A percentile compares a stretch with the other conserved stretches of the same genome.
Evolutionary conservation across 2,888 invertebrate genomes (phyloP).

Genomic region (Strigamia crassipes): DNA sequence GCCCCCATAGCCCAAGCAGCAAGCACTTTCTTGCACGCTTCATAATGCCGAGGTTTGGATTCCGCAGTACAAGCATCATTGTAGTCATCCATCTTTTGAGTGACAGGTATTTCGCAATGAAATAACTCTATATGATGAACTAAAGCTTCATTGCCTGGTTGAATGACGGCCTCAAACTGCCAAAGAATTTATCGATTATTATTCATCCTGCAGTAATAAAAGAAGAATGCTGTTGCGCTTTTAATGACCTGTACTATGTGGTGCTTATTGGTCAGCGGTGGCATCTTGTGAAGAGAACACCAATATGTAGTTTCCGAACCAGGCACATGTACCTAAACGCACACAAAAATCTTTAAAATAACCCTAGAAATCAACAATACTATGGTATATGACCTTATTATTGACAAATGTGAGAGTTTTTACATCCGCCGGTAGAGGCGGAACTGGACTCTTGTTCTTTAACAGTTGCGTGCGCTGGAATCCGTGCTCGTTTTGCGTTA

Average conservation of each 20-base stretch:
- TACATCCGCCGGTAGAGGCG: slow-evolving; percentile 52
- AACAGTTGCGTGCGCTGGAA: slow-evolving; percentile 78
- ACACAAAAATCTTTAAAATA: neutral
- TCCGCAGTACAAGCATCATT: slow-evolving; percentile 79
- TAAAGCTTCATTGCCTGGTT: slow-evolving; percentile 77
- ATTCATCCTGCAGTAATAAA: neutral
- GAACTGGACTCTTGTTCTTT: slow-evolving; percentile 60
- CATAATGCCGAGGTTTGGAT: slow-evolving; percentile 74
- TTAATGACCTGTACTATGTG: slow-evolving; percentile 70
- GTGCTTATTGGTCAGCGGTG: slow-evolving; percentile 69
- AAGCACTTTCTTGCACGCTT: slow-evolving; percentile 80
- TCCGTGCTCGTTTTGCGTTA: slow-evolving; percentile 67
- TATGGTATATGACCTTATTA: slow-evolving; percentile 7
- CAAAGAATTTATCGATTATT: slow-evolving; percentile 43
- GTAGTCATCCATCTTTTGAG: slow-evolving; percentile 74
- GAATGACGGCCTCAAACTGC: slow-evolving; percentile 84
- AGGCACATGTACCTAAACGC: slow-evolving; percentile 68
- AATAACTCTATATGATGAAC: slow-evolving; percentile 99
- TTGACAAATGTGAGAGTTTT: slow-evolving; percentile 51
- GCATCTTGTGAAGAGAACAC: slow-evolving; percentile 85
- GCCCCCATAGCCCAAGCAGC: slow-evolving; percentile 99
- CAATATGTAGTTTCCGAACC: slow-evolving; percentile 92
- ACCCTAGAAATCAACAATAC: neutral
- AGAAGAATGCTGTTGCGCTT: slow-evolving; percentile 36
- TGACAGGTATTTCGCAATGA: slow-evolving; percentile 78